Evolutionary conservation across 2,888 invertebrate genomes (phyloP), one percentile per base, ranked within the genome.

Genomic region (Lepidocyrtoides sp.): DNA sequence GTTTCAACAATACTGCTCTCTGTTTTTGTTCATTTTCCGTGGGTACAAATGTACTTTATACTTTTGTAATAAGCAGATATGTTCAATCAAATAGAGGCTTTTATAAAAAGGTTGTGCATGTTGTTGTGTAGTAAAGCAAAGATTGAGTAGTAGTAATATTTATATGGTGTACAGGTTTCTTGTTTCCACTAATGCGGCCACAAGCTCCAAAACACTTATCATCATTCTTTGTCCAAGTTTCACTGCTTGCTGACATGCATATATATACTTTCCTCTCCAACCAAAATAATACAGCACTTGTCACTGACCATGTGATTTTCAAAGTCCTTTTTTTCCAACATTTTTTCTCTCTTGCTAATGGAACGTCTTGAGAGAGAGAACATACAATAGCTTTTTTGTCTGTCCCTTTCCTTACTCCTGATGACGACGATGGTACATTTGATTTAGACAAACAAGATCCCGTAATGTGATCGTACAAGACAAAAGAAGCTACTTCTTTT

Each of bases 141-240:
- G 48, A 81, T 51, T 20, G 57, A 14, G 36, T 57, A 29, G 57
- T 10, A 14, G 10, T 54, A 51, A 72, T 48, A 48, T 48, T n/a
- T n/a, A n/a, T 32, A 51, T 60, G 36, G 36, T 44, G 41, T 26
- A 54, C 51, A 57, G 44, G 63, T 54, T 82, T 79, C 69, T 54
- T 72, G 69, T 83, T 48, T 82, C 89, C 83, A 83, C 90, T 83
- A 85, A 84, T 85, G 90, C 69, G 66, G 85, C 85, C 86, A 81
- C 85, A 91, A 91, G 86, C 86, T 91, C 91, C 72, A 82, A 85
- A 91, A 86, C 86, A 91, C 91, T 86, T 91, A 91, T 86, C 91
- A 91, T 91, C 91, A 86, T 85, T 91, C 86, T 86, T 82, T 86
- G 86, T 86, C 86, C 82, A 91, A 86, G 69, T 85, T 60, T 44